Evolutionary conservation across 2,888 invertebrate species (phyloP).

Genomic region (Agrotis puta): DNA sequence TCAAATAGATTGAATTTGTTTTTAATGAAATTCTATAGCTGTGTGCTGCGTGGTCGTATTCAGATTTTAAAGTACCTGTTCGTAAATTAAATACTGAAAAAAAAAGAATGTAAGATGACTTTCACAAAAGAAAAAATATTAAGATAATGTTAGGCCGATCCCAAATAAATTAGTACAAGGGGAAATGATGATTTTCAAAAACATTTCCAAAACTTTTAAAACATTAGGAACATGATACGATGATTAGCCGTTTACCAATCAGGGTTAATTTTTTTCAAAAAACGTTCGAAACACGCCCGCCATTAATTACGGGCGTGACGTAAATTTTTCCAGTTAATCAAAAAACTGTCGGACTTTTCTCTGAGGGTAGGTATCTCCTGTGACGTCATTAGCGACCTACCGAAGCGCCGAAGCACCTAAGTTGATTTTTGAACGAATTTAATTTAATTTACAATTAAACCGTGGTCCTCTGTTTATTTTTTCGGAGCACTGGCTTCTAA

Average conservation of each 20-base stretch:
- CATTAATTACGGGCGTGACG: conserved; percentile 84
- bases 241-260: conserved; percentile 54
- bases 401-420: conserved; percentile 76
- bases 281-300: conserved; percentile 71
- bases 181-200: conserved; percentile 1
- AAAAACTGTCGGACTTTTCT: conserved; percentile 80
- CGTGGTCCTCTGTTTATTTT: conserved; percentile 83
- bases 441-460: conserved; percentile 90
- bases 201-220: conserved; percentile 9
- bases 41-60: not conserved
- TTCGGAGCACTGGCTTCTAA: conserved; percentile 80
- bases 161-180: too few relatives aligned
- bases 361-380: conserved; percentile 70
- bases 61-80: not conserved
- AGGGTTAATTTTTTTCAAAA: conserved; percentile 42
- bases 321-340: conserved; percentile 83
- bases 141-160: not conserved
- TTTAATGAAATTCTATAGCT: not conserved
- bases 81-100: not conserved
- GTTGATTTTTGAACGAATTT: conserved; percentile 84
- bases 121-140: not conserved
- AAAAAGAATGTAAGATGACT: not conserved
- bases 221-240: conserved; percentile 36
- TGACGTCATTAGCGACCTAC: conserved; percentile 81
- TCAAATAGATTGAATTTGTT: conserved; percentile 8